Evolutionary conservation across 1,140 invertebrate genomes (phyloP).

Genomic region (Spodoptera frugiperda): DNA sequence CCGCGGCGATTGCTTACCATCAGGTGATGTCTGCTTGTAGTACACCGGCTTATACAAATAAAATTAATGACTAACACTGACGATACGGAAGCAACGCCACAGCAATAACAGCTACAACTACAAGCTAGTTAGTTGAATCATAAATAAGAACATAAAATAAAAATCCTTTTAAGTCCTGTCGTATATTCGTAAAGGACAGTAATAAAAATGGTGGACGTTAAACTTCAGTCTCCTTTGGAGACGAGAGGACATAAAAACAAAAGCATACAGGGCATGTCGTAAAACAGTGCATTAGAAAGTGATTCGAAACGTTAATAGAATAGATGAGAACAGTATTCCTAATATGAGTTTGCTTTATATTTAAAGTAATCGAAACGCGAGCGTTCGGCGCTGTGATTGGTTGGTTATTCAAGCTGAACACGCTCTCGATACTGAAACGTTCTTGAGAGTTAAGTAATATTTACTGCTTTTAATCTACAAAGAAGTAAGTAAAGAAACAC

Average conservation of each 20-base stretch:
- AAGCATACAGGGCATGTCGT: slow-evolving; percentile 24
- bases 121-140: not conserved
- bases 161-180: slow-evolving; percentile 35
- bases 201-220: slow-evolving; percentile 19
- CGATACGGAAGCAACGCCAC: not conserved
- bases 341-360: no score
- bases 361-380: no score
- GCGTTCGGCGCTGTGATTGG: no score
- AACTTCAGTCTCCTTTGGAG: slow-evolving; percentile 15
- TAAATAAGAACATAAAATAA: slow-evolving; percentile 17
- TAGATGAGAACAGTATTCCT: not conserved
- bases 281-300: slow-evolving; percentile 38
- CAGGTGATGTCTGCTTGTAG: no score
- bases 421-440: no score
- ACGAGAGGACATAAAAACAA: slow-evolving; percentile 30
- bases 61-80: no score
- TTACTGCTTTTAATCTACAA: no score
- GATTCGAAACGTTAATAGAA: slow-evolving; percentile 37
- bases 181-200: slow-evolving; percentile 3
- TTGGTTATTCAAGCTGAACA: no score
- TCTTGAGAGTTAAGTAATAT: no score
- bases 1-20: no score
- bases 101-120: not conserved
- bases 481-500: no score
- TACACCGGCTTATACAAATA: no score